Base-by-base conservation (phyloP, 2,113 vertebrate genomes). In the Crocuta crocuta region DNA sequence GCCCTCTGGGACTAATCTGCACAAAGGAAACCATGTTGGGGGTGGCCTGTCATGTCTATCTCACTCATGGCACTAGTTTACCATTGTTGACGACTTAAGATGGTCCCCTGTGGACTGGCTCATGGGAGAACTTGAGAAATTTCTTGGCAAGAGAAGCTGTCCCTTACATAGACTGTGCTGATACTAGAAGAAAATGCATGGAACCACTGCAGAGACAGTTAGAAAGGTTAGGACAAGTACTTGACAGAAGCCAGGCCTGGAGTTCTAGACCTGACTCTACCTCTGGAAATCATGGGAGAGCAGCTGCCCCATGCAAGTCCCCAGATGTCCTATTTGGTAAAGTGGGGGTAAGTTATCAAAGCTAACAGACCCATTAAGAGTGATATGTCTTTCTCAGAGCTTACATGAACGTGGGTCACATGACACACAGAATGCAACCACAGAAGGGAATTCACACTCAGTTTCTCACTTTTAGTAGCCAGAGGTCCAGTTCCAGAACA, bases 281-380 rank as follows among this genome's bases (percentile, higher is more conserved):
- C 48, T 53, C 33, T 39, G 33, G 82, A 86, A 87, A 85, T 71
- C 21, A 71, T 21, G 35, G n/a, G 70, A 95, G 8, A 53, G n/a
- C 15, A 10, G 24, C 55, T 92, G 17, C 39, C 15, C 28, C 26
- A 94, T 65, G 84, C 63, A 91, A 92, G 70, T 70, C 7, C 43
- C 58, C 39, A 71, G 28, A 17, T 94, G 39, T 48, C 24, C 11
- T 81, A 61, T 53, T 86, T 68, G 16, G 89, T 94, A 89, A 96
- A 96, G 63, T 73, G 48, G 48, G 53, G 35, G 13, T 73, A 92
- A 35, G 28, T 92, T 84, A 85, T 66, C 85, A 90, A 95, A 85
- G 65, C 65, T n/a, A 73, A 92, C 50, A 89, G 61, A 87, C 2
- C 66, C 73, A 85, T 7, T 61, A 81, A 74, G 43, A 93, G 53